These are phyloP conservation scores for Musca domestica DNA, from an alignment of 1,140 invertebrate genomes.

Conservation along the genomic window DNA sequence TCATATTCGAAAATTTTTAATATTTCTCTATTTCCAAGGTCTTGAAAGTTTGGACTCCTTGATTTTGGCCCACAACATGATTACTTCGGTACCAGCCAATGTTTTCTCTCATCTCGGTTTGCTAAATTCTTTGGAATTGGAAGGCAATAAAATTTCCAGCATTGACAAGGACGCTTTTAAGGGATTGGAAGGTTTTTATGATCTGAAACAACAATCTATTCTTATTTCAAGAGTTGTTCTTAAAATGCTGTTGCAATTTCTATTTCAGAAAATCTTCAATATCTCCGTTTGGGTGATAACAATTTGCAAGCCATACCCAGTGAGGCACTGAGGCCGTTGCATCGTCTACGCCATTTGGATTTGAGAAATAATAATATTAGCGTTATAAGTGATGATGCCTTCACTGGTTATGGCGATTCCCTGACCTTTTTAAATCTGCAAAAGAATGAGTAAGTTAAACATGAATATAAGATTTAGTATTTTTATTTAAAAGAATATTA, in stretches of 20 bases:
- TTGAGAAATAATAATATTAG: constrained; percentile 84
- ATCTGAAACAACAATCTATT: constrained; percentile 28
- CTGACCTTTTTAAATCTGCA: constrained; percentile 88
- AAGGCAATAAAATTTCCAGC: constrained; percentile 76
- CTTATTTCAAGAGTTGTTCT: neutral
- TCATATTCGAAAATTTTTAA: neutral
- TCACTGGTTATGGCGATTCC: constrained; percentile 85
- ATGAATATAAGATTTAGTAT: neutral
- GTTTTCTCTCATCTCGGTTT: constrained; percentile 76
- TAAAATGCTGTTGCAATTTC: neutral
- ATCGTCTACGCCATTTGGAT: constrained; percentile 83
- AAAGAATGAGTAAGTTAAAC: constrained; percentile 77
- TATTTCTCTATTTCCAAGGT: constrained; percentile 56
- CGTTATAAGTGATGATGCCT: constrained; percentile 77
- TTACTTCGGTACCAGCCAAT: constrained; percentile 71
- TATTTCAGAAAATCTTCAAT: constrained; percentile 76
- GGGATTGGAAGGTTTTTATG: constrained; percentile 72
- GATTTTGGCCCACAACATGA: constrained; percentile 78
- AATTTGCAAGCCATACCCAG: constrained; percentile 79
- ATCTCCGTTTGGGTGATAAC: constrained; percentile 81
- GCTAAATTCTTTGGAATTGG: constrained; percentile 81
- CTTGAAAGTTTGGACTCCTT: constrained; percentile 76
- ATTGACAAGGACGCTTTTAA: constrained; percentile 80
- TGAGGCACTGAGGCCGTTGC: constrained; percentile 73
- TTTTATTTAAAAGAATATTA: too few relatives aligned